Conservation (phyloP, 2,888 invertebrate genomes). For the Thyatira batis region DNA sequence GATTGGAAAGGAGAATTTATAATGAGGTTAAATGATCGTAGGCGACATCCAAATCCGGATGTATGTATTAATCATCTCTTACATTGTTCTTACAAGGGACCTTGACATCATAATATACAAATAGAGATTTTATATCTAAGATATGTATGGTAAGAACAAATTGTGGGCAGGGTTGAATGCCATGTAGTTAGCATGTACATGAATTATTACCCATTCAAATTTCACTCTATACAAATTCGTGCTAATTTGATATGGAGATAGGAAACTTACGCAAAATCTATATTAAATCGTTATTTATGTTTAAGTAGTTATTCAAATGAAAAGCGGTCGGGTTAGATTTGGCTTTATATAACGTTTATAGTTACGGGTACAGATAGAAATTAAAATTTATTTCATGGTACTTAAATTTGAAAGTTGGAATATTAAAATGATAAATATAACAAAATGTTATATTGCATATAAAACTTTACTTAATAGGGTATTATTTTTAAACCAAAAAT, state of each 20-base stretch:
- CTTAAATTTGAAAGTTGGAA: too few relatives aligned
- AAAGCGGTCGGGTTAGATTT: neutral
- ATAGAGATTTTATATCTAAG: constrained; percentile 22
- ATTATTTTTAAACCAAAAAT: constrained; percentile 22
- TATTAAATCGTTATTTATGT: neutral
- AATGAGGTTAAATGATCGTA: constrained; percentile 31
- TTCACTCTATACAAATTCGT: constrained; percentile 2
- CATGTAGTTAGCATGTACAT: constrained; percentile 14
- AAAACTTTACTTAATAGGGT: neutral
- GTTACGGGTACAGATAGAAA: neutral
- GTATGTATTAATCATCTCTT: constrained; percentile 46
- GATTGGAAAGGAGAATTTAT: constrained; percentile 28
- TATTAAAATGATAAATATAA: too few relatives aligned
- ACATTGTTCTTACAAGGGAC: constrained; percentile 50
- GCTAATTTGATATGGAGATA: neutral
- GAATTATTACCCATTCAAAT: constrained; percentile 13
- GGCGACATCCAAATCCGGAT: constrained; percentile 46
- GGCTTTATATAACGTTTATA: too few relatives aligned
- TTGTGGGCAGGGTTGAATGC: constrained; percentile 36
- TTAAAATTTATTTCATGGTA: neutral
- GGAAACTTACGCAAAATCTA: neutral
- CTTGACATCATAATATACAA: constrained; percentile 61
- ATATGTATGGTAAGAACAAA: constrained; percentile 40
- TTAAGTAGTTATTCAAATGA: too few relatives aligned
- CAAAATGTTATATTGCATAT: too few relatives aligned